Base-by-base conservation (phyloP, 1,140 invertebrate species). In the Drosophila watanabei region DNA sequence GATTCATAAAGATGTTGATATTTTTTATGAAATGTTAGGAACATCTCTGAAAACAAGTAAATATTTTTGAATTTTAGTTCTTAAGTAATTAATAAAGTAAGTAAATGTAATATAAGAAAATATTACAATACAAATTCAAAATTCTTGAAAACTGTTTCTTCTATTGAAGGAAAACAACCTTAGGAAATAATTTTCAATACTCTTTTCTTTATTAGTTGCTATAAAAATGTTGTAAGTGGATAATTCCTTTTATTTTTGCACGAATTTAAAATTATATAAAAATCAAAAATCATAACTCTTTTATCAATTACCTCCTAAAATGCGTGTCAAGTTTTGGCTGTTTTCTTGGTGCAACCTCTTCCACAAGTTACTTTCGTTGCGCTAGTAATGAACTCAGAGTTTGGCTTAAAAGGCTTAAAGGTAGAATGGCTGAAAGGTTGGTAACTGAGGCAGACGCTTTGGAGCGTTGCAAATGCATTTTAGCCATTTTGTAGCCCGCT, bases 381-480 rank as follows among this genome's bases (percentile, higher is more conserved):
- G 70, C 68, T 37, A 11, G 70, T 73, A 73, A 73, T 72, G 70
- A 60, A 52, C 46, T 37, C 24, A 41, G 46, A 54, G 68, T 20
- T 32, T 45, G 68, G 54, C 70, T n/a, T 0, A 11, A 56, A 39
- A 39, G 33, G 5, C 14, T 24, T 33, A n/a, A 56, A 56, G 33
- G 14, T 28, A 37, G 33, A 39, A 56, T 52, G 70, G 68, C 70
- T 60, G 9, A 39, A 30, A 32, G 68, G 30, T 5, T 35, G 37
- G 28, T 24, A 30, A 35, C 20, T 11, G 39, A 54, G 37, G 33
- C 66, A 52, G 37, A 69, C 63, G 43, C 68, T 43, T 30, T 73
- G 68, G 46, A 73, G 68, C 83, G 61, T 80, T 80, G 84, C 84
- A 59, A 87, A 87, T 87, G 83, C 83, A 87, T 87, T 73, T 87